Base-by-base conservation (phyloP, 2,113 vertebrate species). In the Callaeas wilsoni region DNA sequence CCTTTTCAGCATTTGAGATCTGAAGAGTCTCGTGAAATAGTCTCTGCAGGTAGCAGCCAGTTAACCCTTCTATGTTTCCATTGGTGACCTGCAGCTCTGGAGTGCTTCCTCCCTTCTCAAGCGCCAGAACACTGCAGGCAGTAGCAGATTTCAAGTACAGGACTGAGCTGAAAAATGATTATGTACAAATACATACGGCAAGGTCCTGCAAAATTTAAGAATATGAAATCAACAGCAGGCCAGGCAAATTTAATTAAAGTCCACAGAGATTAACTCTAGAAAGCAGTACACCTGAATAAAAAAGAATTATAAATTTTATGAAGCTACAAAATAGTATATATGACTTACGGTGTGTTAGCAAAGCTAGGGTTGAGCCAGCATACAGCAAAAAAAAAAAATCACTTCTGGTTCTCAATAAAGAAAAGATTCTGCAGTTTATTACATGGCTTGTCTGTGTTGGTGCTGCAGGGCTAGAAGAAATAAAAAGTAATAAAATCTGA, bases 391-490 rank as follows among this genome's bases (percentile, higher is more conserved):
- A 75, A 84, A n/a, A 30, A 52, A 16, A 41, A 75, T 18, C 35
- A n/a, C 26, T 92, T 75, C 39, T 94, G 30, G 12, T 90, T 47
- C 65, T 87, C 80, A 64, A 75, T 82, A 86, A 92, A 95, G 60
- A 85, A 84, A 70, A 86, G 69, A 60, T 92, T 92, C 92, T 94
- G 76, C 80, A 87, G 60, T 92, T 97, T 85, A 96, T 93, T 97
- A 87, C 26, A 37, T 60, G 56, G 71, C 71, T 95, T 60, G 41
- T 74, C 93, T 96, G n/a, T 81, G 69, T 76, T 70, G 64, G 71
- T 92, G 92, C 94, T 96, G 90, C 92, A 94, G 94, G 94, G 95
- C 85, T 92, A 74, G 78, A 63, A 86, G 75, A 76, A 93, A 90
- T 49, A 88, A 84, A 90, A 94, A 95, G 92, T 77, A 93, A 96